Evolutionary conservation across 2,888 invertebrate genomes (phyloP).

Genomic region (Nemoura dubitans): DNA sequence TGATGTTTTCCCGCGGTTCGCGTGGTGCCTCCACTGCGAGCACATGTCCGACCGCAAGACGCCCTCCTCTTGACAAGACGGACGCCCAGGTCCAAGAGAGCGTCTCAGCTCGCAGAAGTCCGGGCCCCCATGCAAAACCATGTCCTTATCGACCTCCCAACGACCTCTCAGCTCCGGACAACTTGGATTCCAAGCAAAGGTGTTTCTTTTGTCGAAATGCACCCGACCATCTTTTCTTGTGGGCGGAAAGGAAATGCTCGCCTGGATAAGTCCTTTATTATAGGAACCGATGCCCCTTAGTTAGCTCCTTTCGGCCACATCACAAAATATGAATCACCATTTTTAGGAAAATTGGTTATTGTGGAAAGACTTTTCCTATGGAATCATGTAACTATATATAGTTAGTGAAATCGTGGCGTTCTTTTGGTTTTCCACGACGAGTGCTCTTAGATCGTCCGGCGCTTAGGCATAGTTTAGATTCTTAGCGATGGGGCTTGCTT

Average conservation of each 20-base stretch:
- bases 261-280: neutral
- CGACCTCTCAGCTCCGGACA: neutral
- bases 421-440: no score
- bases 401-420: no score
- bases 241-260: neutral
- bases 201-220: neutral
- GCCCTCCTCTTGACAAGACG: neutral
- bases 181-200: neutral
- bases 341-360: no score
- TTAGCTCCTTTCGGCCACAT: no score
- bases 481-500: no score
- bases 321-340: no score
- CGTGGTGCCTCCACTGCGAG: neutral
- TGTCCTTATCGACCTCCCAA: neutral
- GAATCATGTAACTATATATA: no score
- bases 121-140: slow-evolving; percentile 1
- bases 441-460: no score
- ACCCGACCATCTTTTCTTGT: neutral
- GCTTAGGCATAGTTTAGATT: no score
- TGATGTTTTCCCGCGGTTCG: no score
- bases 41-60: neutral
- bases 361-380: no score
- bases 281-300: no score
- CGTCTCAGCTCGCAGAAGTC: neutral
- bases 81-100: neutral